Conservation (phyloP, 2,797 vertebrate genomes). For the Tiaroga cobitis region DNA sequence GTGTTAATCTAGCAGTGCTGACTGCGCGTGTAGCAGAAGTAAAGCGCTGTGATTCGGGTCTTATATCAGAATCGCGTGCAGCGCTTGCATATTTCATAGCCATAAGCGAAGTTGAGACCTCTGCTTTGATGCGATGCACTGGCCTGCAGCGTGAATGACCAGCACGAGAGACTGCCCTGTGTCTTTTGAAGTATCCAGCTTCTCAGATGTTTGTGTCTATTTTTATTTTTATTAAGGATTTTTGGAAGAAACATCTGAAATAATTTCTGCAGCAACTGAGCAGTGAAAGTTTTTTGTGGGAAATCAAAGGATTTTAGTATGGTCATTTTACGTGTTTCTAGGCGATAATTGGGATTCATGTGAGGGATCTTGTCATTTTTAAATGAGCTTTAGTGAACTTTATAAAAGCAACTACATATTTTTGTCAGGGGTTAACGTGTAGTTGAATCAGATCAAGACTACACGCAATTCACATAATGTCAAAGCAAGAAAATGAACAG, state of each 20-base stretch:
- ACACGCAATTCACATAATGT: too few species aligned
- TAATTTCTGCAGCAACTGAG: neutral
- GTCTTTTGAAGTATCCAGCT: neutral
- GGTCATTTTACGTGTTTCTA: neutral
- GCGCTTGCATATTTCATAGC: constrained; percentile 66
- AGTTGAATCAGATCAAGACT: too few species aligned
- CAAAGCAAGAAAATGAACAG: too few species aligned
- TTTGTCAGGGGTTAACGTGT: too few species aligned
- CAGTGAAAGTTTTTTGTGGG: neutral
- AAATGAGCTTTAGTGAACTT: neutral
- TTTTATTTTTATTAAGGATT: neutral
- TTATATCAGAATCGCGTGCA: constrained; percentile 68
- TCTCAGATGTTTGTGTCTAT: neutral
- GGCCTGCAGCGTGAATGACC: neutral
- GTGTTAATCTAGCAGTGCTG: constrained; percentile 73
- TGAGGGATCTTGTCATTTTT: too few species aligned
- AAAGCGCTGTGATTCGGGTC: constrained; percentile 61
- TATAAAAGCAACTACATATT: too few species aligned
- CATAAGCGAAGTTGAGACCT: constrained; percentile 31
- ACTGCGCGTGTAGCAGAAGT: constrained; percentile 65
- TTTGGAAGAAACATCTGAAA: neutral
- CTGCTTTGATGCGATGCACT: constrained; percentile 11
- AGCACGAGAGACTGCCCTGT: neutral
- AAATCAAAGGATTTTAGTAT: too few species aligned
- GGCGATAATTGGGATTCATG: neutral